phyloP scores from a whole-genome alignment of 2,888 invertebrate genomes.

The Mesodorylaimus sp. region DNA sequence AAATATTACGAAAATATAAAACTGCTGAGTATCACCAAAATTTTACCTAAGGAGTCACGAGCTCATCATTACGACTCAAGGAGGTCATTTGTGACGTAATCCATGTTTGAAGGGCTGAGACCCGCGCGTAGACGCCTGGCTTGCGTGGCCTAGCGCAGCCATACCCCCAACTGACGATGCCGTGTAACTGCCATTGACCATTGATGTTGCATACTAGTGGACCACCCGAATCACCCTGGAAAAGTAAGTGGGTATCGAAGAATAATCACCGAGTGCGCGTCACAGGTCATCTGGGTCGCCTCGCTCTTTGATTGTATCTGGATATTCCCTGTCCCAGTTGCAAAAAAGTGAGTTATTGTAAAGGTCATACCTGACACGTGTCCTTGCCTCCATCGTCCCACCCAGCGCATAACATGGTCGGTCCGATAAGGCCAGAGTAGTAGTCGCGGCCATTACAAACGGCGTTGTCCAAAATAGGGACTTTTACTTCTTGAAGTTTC shows the following conservation, averaged over 20 bases:
- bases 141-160: constrained; percentile 2
- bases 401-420: constrained; percentile 27
- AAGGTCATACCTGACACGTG: constrained; percentile 21
- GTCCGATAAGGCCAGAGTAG: constrained; percentile 18
- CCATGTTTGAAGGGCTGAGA: background rate
- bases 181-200: constrained; percentile 7
- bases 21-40: too few species aligned
- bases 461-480: background rate
- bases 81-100: background rate
- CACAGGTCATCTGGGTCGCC: too few species aligned
- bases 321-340: background rate
- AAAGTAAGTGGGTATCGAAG: too few species aligned
- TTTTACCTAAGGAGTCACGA: too few species aligned
- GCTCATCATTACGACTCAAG: too few species aligned
- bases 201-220: constrained; percentile 4
- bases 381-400: constrained; percentile 20
- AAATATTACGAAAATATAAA: too few species aligned
- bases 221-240: constrained; percentile 9
- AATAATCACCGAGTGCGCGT: too few species aligned
- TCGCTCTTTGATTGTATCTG: too few species aligned
- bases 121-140: constrained; percentile 5
- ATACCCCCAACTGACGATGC: constrained; percentile 6
- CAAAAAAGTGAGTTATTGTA: background rate
- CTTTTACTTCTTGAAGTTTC: background rate
- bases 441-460: constrained; percentile 12